phyloP scores from a whole-genome alignment of 2,888 invertebrate species.

The Apamea monoglypha region DNA sequence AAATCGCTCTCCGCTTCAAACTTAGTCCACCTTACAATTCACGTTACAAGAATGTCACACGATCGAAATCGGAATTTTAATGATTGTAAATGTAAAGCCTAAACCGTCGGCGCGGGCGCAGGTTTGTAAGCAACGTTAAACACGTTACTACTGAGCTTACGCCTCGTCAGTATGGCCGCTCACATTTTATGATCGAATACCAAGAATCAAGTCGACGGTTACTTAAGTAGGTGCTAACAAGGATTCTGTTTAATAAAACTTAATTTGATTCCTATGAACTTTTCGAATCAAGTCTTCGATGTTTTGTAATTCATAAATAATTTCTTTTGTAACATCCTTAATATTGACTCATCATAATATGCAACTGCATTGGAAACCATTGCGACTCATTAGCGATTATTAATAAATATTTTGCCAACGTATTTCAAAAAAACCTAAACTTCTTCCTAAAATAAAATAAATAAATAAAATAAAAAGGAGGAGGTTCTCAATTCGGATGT shows the following conservation, averaged over 20 bases:
- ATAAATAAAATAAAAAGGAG: too few species aligned
- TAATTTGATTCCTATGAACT: slow-evolving; percentile 24
- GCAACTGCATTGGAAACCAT: background rate
- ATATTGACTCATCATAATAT: background rate
- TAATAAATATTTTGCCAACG: too few species aligned
- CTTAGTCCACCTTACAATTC: slow-evolving; percentile 25
- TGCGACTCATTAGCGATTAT: background rate
- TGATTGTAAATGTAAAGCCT: slow-evolving; percentile 49
- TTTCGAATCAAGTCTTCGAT: background rate
- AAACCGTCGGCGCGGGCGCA: slow-evolving; percentile 18
- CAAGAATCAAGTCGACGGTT: slow-evolving; percentile 7
- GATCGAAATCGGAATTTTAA: slow-evolving; percentile 59
- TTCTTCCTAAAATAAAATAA: too few species aligned
- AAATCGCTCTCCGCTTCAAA: slow-evolving; percentile 2
- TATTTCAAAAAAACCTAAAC: too few species aligned
- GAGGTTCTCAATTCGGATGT: too few species aligned
- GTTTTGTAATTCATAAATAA: slow-evolving; percentile 2
- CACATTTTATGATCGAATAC: slow-evolving; percentile 21
- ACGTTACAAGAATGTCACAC: slow-evolving; percentile 53
- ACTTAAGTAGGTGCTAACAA: background rate
- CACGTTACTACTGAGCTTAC: slow-evolving; percentile 25
- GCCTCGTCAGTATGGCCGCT: slow-evolving; percentile 17
- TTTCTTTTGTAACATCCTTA: background rate
- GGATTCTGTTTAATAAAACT: slow-evolving; percentile 14
- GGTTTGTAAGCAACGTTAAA: background rate